Evolutionary conservation across 2,888 invertebrate genomes (phyloP), one percentile per base, ranked within the genome.

Genomic region (Macrophya alboannulata): DNA sequence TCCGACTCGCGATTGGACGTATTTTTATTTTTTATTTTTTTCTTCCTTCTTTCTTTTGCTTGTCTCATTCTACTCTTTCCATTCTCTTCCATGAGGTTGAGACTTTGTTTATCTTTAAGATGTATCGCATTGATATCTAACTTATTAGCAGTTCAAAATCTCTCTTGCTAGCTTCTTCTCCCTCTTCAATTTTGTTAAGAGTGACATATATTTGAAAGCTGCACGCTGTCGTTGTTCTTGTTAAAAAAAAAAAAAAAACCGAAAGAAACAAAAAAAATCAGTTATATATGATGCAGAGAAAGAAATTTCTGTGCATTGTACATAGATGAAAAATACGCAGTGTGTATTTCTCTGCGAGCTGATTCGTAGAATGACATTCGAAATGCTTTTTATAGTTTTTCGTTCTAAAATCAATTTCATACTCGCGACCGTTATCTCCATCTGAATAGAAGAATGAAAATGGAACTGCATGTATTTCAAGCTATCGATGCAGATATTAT

Each of bases 91-190:
- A 10, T 74, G 43, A 45, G 21, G 25, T 45, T 45, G 45, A 45
- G 45, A 21, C 72, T 43, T n/a, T 21, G 21, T 74, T 74, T 74
- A 45, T 74, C 45, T 25, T 43, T 45, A 1, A 45, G 45, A 45
- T 74, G n/a, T 74, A n/a, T 74, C 21, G 43, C 21, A 45, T 10
- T 1, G 71, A 71, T 71, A 40, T n/a, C n/a, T 12, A 45, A 74
- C 43, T 45, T 45, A 45, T 74, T n/a, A 25, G 4, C 43, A 21
- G 10, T 21, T 74, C n/a, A 45, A 45, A 43, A 74, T 37, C 51
- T n/a, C 79, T 84, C 86, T 37, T 65, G 48, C 68, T 85, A 82
- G 65, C 17, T 65, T 81, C 31, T 31, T 31, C 31, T 31, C 3
- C 31, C 31, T 31, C 31, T 31, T 31, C 31, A 31, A 31, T 31